A percentile compares a stretch with the other conserved stretches of the same genome.
Conservation (phyloP, 2,888 invertebrate species). For the Caenorhabditis zanzibari region DNA sequence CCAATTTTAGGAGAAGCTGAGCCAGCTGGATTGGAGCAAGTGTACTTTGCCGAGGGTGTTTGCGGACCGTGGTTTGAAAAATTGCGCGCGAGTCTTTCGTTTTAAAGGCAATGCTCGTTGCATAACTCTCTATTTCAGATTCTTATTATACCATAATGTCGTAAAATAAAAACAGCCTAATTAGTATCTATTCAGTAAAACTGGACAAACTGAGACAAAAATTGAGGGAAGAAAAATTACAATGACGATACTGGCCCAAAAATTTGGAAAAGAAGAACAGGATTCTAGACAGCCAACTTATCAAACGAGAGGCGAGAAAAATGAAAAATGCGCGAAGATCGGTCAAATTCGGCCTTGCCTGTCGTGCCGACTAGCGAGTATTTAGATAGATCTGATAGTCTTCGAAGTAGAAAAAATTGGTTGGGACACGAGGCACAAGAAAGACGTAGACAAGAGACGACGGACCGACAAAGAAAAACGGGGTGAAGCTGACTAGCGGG, state of each 20-base stretch:
- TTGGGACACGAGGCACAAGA: slow-evolving; percentile 40
- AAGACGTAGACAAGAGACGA: slow-evolving; percentile 43
- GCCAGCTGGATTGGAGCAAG: not conserved
- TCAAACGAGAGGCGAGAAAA: slow-evolving; percentile 26
- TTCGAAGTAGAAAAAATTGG: slow-evolving; percentile 40
- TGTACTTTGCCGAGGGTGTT: slow-evolving; percentile 34
- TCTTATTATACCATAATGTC: too few species aligned
- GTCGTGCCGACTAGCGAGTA: slow-evolving; percentile 20
- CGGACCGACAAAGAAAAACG: slow-evolving; percentile 37
- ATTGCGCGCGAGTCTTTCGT: slow-evolving; percentile 26
- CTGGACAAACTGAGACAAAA: not conserved
- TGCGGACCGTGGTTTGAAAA: slow-evolving; percentile 23
- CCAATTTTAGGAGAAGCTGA: slow-evolving; percentile 23
- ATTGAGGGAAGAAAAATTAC: not conserved
- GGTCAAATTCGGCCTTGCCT: slow-evolving; percentile 54
- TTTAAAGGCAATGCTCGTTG: not conserved
- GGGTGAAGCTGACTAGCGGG: slow-evolving; percentile 29
- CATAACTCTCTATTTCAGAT: too few species aligned
- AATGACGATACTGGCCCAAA: not conserved
- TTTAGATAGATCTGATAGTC: slow-evolving; percentile 46
- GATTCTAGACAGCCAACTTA: slow-evolving; percentile 17
- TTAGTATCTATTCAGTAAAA: too few species aligned
- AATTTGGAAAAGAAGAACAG: not conserved
- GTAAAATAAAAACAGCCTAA: too few species aligned
- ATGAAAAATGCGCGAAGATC: slow-evolving; percentile 32